Evolutionary conservation across 2,797 vertebrate genomes (phyloP).

Genomic region (Gallinago stenura): DNA sequence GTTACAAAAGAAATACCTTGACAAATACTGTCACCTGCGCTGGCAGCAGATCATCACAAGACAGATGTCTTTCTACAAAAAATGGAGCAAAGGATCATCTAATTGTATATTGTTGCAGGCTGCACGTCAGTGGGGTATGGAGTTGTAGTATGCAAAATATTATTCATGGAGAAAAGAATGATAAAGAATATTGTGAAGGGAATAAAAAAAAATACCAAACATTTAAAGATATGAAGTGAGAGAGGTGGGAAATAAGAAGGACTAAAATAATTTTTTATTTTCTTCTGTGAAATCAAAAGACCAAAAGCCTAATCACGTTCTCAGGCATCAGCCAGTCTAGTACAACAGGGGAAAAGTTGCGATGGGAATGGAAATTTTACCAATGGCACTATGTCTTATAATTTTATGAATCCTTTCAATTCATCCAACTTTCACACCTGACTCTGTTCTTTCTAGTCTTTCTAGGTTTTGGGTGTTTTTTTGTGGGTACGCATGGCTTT

Average conservation of each 20-base stretch:
- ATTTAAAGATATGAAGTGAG: neutral
- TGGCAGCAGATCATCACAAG: neutral
- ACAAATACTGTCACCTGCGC: neutral
- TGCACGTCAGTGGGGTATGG: neutral
- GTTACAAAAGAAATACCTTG: neutral
- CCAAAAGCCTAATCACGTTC: neutral
- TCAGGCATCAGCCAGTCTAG: neutral
- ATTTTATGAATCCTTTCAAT: neutral
- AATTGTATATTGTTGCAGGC: neutral
- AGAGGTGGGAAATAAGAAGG: neutral
- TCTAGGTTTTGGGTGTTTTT: neutral
- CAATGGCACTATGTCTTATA: neutral
- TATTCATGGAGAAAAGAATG: neutral
- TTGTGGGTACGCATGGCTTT: neutral
- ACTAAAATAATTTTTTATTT: slow-evolving; percentile 10
- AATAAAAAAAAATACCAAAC: neutral
- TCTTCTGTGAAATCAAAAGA: slow-evolving; percentile 15
- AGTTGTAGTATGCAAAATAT: neutral
- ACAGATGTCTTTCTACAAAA: neutral
- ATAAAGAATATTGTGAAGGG: neutral
- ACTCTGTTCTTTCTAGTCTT: neutral
- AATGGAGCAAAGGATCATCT: neutral
- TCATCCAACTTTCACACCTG: neutral
- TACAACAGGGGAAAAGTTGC: neutral
- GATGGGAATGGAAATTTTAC: neutral